These are phyloP conservation scores for Catonia carolina DNA, from an alignment of 2,888 invertebrate genomes.

Conservation along the genomic window DNA sequence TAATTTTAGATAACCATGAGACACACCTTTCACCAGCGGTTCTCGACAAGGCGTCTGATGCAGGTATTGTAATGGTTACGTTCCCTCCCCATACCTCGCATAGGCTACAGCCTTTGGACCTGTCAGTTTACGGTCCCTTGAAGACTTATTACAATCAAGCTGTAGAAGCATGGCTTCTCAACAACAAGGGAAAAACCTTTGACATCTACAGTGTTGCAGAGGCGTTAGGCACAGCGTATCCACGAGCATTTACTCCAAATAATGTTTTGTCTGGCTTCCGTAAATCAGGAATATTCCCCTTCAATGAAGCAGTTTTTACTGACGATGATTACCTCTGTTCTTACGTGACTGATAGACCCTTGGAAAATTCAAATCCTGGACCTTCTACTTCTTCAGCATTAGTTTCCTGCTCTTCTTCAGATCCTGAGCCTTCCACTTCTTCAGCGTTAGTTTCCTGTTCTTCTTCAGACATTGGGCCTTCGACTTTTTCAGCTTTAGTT, in stretches of 20 bases:
- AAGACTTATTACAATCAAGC: constrained; percentile 24
- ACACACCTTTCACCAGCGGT: not conserved
- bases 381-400: too few species aligned
- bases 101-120: constrained; percentile 30
- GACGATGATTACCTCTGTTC: constrained; percentile 26
- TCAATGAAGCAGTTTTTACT: constrained; percentile 27
- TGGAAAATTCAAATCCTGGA: too few species aligned
- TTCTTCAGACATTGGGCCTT: too few species aligned
- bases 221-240: constrained; percentile 16
- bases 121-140: constrained; percentile 28
- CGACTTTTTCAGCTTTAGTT: too few species aligned
- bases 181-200: constrained; percentile 33
- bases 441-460: too few species aligned
- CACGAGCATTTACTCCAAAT: constrained; percentile 14
- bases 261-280: constrained; percentile 28
- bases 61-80: not conserved
- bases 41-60: not conserved
- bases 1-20: constrained; percentile 27
- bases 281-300: constrained; percentile 29
- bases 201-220: constrained; percentile 24
- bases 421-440: too few species aligned
- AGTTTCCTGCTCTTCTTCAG: too few species aligned
- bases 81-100: not conserved
- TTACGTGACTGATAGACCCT: constrained; percentile 25
- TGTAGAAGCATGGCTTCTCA: constrained; percentile 25